Percentiles rank a stretch among this genome's conserved stretches.
Evolutionary conservation across 2,888 invertebrate genomes (phyloP).

Genomic region (Drosophila gaucha): DNA sequence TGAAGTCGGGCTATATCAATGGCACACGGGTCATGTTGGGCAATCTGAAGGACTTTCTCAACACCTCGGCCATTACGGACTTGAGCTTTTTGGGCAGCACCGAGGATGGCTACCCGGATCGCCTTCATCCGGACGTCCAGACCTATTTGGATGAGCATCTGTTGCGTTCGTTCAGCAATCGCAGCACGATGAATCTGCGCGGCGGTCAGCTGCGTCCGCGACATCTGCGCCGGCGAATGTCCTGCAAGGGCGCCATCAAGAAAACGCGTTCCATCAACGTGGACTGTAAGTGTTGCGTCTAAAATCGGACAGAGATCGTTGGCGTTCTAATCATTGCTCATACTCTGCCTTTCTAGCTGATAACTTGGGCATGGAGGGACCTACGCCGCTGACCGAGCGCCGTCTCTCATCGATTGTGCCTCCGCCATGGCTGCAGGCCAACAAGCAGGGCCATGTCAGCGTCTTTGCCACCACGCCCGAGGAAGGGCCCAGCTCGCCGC

Average conservation of each 20-base stretch:
- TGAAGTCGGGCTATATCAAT: slow-evolving; percentile 99
- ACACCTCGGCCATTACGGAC: slow-evolving; percentile 98
- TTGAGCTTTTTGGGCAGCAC: slow-evolving; percentile 97
- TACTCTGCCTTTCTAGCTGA: slow-evolving; percentile 86
- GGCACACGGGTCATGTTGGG: slow-evolving; percentile 99
- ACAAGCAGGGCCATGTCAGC: slow-evolving; percentile 73
- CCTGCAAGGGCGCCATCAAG: slow-evolving; percentile 96
- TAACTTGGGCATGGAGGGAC: slow-evolving; percentile 91
- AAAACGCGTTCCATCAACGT: slow-evolving; percentile 97
- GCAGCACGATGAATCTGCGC: slow-evolving; percentile 88
- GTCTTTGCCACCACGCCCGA: slow-evolving; percentile 83
- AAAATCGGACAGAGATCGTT: background rate
- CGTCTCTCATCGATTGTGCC: slow-evolving; percentile 86
- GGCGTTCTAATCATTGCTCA: background rate
- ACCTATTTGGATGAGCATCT: slow-evolving; percentile 94
- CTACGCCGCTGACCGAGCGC: slow-evolving; percentile 85
- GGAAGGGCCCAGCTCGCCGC: slow-evolving; percentile 69
- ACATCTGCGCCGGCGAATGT: slow-evolving; percentile 90
- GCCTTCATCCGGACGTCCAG: slow-evolving; percentile 92
- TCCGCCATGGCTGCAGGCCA: slow-evolving; percentile 84
- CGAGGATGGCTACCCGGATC: slow-evolving; percentile 95
- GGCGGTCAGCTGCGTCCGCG: slow-evolving; percentile 86
- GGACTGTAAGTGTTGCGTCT: slow-evolving; percentile 88
- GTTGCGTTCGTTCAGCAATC: slow-evolving; percentile 91
- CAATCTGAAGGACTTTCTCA: slow-evolving; percentile 96